Percentiles rank a stretch among this genome's conserved stretches.
Conservation (phyloP, 2,888 invertebrate genomes). For the Aspidiotus rigidus region DNA sequence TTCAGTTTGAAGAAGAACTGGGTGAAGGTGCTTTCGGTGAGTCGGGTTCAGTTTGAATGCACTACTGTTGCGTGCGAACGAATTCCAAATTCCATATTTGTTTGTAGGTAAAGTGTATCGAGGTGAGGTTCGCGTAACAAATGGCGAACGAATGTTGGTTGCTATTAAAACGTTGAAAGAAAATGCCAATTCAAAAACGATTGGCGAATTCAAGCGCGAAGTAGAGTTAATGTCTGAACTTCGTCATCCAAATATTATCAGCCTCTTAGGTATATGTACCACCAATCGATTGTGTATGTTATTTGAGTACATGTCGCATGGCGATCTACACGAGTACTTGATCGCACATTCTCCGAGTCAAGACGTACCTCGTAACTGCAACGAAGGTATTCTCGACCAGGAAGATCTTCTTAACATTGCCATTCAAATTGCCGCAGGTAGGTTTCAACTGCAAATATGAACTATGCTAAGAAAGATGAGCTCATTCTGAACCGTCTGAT, state of each 20-base stretch:
- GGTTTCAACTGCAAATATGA: slow-evolving; percentile 39
- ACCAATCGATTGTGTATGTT: slow-evolving; percentile 89
- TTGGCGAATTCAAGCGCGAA: slow-evolving; percentile 85
- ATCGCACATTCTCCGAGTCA: slow-evolving; percentile 73
- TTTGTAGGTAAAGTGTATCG: slow-evolving; percentile 77
- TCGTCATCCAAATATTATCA: slow-evolving; percentile 90
- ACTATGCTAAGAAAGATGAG: not conserved
- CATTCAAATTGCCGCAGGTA: slow-evolving; percentile 69
- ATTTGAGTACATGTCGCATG: slow-evolving; percentile 95
- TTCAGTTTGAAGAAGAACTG: slow-evolving; percentile 78
- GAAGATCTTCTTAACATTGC: slow-evolving; percentile 84
- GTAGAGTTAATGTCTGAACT: slow-evolving; percentile 82
- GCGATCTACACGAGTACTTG: slow-evolving; percentile 92
- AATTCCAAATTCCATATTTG: not conserved
- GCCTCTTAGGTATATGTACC: slow-evolving; percentile 82
- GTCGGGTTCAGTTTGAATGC: slow-evolving; percentile 28
- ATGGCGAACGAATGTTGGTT: slow-evolving; percentile 58
- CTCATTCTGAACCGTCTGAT: not conserved
- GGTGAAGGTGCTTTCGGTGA: slow-evolving; percentile 93
- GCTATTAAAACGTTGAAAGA: slow-evolving; percentile 92
- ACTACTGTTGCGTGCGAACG: not conserved
- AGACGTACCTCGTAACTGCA: slow-evolving; percentile 49
- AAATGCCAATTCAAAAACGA: slow-evolving; percentile 81
- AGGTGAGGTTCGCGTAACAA: slow-evolving; percentile 65
- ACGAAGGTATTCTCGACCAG: slow-evolving; percentile 58